Evolutionary conservation across 2,888 invertebrate species (phyloP).

Genomic region (Hecatera dysodea): DNA sequence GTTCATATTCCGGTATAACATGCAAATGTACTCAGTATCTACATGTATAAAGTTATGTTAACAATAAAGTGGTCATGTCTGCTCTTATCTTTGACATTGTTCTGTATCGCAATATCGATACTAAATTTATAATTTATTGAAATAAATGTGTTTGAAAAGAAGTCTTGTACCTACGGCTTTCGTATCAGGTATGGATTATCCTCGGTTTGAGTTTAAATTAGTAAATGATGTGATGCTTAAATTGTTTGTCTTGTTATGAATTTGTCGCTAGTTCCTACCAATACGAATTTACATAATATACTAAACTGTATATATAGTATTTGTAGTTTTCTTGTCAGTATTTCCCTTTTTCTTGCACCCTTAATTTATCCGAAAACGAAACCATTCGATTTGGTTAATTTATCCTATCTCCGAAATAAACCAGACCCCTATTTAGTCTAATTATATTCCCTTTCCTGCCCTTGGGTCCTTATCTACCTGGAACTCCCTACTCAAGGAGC

Average conservation of each 20-base stretch:
- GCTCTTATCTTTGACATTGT: conserved; percentile 41
- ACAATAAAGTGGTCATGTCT: conserved; percentile 27
- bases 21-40: conserved; percentile 19
- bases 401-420: not conserved
- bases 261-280: not conserved
- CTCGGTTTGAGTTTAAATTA: not conserved
- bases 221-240: not conserved
- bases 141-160: not conserved
- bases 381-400: not conserved
- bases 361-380: not conserved
- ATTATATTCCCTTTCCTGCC: conserved; percentile 21
- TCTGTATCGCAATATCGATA: conserved; percentile 22
- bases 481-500: conserved; percentile 52
- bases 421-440: conserved; percentile 38
- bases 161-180: not conserved
- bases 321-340: not conserved
- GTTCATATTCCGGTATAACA: conserved; percentile 32
- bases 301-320: not conserved
- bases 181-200: not conserved
- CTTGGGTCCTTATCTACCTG: conserved; percentile 52
- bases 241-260: no score
- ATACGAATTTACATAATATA: not conserved
- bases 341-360: not conserved
- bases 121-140: conserved; percentile 40
- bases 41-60: conserved; percentile 26